These are phyloP conservation scores for Coenonympha arcania DNA, from an alignment of 2,888 invertebrate species.

Conservation along the genomic window DNA sequence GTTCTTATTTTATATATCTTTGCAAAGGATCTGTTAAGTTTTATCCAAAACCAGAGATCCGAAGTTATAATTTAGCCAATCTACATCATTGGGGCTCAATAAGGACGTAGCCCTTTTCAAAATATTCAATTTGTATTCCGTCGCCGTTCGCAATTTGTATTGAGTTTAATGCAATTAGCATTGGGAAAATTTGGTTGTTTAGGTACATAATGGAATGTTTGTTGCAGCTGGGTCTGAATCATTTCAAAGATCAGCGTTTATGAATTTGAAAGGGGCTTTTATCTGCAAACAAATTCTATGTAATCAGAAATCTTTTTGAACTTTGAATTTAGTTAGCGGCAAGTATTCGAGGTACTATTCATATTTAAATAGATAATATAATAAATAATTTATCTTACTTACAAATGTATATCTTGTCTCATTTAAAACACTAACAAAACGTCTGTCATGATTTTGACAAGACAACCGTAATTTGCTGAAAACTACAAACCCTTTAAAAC, in stretches of 20 bases:
- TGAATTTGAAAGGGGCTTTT: background rate
- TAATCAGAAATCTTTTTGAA: background rate
- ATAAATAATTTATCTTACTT: no score
- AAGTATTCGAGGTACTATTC: background rate
- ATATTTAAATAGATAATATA: background rate
- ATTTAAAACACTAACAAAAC: no score
- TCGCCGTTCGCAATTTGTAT: background rate
- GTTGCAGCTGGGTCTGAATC: background rate
- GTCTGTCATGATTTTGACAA: no score
- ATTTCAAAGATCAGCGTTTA: background rate
- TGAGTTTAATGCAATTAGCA: background rate
- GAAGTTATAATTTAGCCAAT: background rate
- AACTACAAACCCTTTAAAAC: no score
- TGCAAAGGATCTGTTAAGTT: no score
- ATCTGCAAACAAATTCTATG: background rate
- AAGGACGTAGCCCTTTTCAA: background rate
- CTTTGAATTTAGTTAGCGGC: background rate
- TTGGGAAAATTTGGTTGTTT: background rate
- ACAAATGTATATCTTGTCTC: no score
- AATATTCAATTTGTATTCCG: slow-evolving; percentile 1
- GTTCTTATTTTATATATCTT: no score
- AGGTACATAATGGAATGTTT: background rate
- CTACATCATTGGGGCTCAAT: background rate
- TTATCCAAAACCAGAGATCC: no score
- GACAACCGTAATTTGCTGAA: no score